These are phyloP conservation scores for Crotalus viridis DNA, from an alignment of 2,113 vertebrate species.

Conservation along the genomic window DNA sequence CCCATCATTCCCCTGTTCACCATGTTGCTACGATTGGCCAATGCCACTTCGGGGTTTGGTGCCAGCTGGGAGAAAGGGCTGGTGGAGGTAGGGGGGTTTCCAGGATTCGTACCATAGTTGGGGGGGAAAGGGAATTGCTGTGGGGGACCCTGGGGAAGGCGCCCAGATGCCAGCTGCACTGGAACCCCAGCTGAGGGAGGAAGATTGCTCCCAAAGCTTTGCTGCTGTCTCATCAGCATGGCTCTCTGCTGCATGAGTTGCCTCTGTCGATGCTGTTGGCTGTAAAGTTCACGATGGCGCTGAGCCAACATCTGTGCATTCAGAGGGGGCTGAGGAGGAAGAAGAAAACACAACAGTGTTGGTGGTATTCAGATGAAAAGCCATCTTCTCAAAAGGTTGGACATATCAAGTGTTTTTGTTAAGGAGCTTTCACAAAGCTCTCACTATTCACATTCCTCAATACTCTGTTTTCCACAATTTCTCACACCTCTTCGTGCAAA, in stretches of 20 bases:
- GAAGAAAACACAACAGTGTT: background rate
- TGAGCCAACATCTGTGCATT: slow-evolving; percentile 96
- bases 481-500: background rate
- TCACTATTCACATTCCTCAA: background rate
- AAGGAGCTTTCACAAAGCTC: background rate
- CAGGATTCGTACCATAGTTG: slow-evolving; percentile 79
- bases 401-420: background rate
- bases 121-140: slow-evolving; percentile 86
- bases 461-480: background rate
- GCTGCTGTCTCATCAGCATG: slow-evolving; percentile 87
- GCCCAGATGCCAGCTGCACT: slow-evolving; percentile 69
- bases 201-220: slow-evolving; percentile 75
- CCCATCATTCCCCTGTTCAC: slow-evolving; percentile 81
- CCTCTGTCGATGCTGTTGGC: slow-evolving; percentile 90
- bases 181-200: slow-evolving; percentile 69
- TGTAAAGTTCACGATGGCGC: slow-evolving; percentile 90
- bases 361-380: no score
- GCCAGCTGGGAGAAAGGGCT: slow-evolving; percentile 83
- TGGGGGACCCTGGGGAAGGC: slow-evolving; percentile 75
- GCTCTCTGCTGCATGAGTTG: slow-evolving; percentile 93
- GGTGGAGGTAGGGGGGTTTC: slow-evolving; percentile 83
- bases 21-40: slow-evolving; percentile 74
- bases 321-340: slow-evolving; percentile 78
- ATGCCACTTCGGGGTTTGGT: slow-evolving; percentile 75
- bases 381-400: background rate